Evolutionary conservation across 2,113 vertebrate species (phyloP).

Genomic region (Odocoileus virginianus): DNA sequence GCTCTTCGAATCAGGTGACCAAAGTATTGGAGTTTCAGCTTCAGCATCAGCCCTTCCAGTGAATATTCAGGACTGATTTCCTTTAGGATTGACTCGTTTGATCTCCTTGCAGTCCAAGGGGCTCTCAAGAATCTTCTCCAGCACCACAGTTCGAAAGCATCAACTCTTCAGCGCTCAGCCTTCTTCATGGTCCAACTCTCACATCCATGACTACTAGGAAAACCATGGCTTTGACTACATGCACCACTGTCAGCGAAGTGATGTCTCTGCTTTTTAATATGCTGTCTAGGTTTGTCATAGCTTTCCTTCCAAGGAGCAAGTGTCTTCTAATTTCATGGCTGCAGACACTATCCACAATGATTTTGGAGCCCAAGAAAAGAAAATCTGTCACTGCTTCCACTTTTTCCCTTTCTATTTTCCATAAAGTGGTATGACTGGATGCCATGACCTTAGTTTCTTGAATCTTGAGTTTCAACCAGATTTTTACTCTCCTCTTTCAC

Average conservation of each 20-base stretch:
- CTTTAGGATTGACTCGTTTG: not conserved
- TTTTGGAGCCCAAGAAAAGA: not conserved
- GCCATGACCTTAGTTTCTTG: not conserved
- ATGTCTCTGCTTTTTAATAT: not conserved
- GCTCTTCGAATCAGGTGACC: not conserved
- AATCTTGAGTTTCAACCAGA: not conserved
- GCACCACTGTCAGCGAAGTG: not conserved
- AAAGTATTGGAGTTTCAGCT: not conserved
- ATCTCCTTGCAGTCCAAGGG: not conserved
- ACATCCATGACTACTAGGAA: not conserved
- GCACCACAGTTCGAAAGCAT: not conserved
- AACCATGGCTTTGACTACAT: not conserved
- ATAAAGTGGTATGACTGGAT: not conserved
- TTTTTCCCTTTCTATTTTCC: not conserved
- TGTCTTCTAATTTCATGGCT: not conserved
- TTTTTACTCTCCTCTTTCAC: not conserved
- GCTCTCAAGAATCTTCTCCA: not conserved
- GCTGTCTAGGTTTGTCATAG: not conserved
- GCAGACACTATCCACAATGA: not conserved
- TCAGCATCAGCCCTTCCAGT: not conserved
- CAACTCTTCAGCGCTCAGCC: not conserved
- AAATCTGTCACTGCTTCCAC: not conserved
- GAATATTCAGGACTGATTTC: not conserved
- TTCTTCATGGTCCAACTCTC: not conserved
- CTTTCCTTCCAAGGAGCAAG: no score